Conservation (phyloP, 2,113 vertebrate genomes). For the Alectura lathami region DNA sequence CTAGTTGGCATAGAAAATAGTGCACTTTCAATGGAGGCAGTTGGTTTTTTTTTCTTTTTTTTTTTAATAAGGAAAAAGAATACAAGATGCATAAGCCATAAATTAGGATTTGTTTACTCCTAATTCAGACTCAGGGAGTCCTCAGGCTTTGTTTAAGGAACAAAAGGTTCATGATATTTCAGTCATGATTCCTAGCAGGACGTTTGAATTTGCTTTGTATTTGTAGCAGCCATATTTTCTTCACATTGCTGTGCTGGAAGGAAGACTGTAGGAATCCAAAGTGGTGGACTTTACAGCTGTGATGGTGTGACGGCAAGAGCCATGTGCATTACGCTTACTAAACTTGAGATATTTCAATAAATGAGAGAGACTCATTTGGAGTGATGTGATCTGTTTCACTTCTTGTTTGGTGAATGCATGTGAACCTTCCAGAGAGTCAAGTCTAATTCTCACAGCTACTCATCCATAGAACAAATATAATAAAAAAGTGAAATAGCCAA, state of each 20-base stretch:
- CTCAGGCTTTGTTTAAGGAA: neutral
- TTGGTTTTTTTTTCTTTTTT: neutral
- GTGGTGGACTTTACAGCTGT: neutral
- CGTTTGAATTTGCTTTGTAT: neutral
- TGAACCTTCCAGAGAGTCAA: neutral
- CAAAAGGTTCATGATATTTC: neutral
- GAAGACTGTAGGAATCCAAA: neutral
- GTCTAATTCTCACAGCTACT: neutral
- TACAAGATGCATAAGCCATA: neutral
- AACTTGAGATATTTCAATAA: slow-evolving; percentile 37
- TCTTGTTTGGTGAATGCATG: neutral
- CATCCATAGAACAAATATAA: neutral
- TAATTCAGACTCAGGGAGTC: slow-evolving; percentile 33
- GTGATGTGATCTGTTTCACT: neutral
- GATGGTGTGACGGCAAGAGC: neutral
- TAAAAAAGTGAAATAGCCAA: neutral
- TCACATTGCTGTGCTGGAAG: neutral
- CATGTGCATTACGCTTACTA: neutral
- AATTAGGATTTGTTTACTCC: neutral
- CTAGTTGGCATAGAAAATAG: neutral
- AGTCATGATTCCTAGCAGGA: neutral
- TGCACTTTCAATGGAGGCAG: neutral
- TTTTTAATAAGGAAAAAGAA: neutral
- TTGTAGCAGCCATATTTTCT: neutral
- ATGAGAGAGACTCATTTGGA: neutral